Conservation (phyloP, 2,888 invertebrate species). For the Sesia bembeciformis region DNA sequence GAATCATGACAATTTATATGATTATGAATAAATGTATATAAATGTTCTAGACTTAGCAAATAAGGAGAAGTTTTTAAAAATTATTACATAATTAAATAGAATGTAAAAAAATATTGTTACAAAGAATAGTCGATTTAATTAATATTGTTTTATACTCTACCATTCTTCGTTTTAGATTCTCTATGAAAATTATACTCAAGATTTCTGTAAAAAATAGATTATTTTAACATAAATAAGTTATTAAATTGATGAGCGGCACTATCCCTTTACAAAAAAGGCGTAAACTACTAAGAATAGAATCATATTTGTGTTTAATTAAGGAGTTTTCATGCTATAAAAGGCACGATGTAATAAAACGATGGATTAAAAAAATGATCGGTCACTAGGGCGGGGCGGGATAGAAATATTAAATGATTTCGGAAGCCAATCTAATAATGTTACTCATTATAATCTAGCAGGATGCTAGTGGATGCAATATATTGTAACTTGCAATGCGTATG, state of each 20-base stretch:
- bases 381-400: constrained; percentile 13
- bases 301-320: constrained; percentile 65
- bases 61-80: too few relatives aligned
- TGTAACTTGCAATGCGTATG: too few relatives aligned
- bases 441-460: constrained; percentile 13
- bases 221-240: constrained; percentile 47
- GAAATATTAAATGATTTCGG: constrained; percentile 28
- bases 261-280: constrained; percentile 54
- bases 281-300: constrained; percentile 52
- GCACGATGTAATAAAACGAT: constrained; percentile 33
- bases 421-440: constrained; percentile 17
- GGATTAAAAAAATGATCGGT: constrained; percentile 16
- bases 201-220: constrained; percentile 29
- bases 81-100: too few relatives aligned
- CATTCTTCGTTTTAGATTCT: not conserved
- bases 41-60: too few relatives aligned
- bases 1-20: too few relatives aligned
- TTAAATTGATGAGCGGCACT: constrained; percentile 62
- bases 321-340: constrained; percentile 61
- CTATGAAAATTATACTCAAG: not conserved
- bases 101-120: too few relatives aligned
- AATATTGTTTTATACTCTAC: not conserved
- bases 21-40: too few relatives aligned
- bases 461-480: too few relatives aligned
- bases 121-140: not conserved